Conservation (phyloP, 2,113 vertebrate species). For the Otus sunia region DNA sequence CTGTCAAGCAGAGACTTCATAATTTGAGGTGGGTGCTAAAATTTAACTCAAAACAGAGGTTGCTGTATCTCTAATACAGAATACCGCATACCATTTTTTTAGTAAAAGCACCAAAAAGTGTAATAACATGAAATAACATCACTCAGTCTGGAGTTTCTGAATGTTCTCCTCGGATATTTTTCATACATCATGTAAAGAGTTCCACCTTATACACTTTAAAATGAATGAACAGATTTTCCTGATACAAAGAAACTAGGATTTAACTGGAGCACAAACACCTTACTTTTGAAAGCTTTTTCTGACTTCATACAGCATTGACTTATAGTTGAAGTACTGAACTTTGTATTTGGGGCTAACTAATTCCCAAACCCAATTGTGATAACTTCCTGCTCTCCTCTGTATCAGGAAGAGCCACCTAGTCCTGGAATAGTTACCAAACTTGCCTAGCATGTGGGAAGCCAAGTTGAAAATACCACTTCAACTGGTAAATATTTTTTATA, state of each 20-base stretch:
- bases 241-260: not conserved
- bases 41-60: not conserved
- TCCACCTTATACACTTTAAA: not conserved
- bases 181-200: not conserved
- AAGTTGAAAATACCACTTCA: not conserved
- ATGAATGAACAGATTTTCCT: not conserved
- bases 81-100: not conserved
- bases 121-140: not conserved
- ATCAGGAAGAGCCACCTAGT: not conserved
- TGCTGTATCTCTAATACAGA: not conserved
- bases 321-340: not conserved
- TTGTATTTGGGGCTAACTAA: not conserved
- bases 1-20: not conserved
- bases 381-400: not conserved
- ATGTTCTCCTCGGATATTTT: not conserved
- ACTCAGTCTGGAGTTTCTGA: not conserved
- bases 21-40: not conserved
- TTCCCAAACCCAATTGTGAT: not conserved
- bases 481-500: not conserved
- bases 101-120: not conserved
- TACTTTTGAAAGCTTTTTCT: not conserved
- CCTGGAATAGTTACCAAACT: not conserved
- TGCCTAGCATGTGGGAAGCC: not conserved
- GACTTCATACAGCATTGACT: not conserved
- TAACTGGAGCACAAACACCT: accelerated